Base-by-base conservation (phyloP, 2,888 invertebrate species). In the Lepidonotus clava region DNA sequence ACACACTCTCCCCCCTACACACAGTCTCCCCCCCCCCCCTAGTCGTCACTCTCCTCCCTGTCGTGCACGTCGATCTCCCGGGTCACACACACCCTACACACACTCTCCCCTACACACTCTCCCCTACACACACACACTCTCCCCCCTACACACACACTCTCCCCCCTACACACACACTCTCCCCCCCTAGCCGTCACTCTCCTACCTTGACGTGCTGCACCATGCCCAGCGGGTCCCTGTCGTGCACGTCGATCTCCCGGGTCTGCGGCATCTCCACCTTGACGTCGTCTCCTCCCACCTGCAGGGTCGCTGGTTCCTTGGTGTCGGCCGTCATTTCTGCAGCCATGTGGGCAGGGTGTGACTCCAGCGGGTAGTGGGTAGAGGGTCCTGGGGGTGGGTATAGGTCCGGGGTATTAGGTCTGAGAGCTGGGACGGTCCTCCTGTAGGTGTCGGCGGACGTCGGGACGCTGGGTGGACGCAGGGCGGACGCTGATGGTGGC, bases 161-260 rank as follows among this genome's bases (percentile, higher is more conserved):
- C n/a, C n/a, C n/a, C n/a, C n/a, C n/a, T n/a, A n/a, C n/a, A n/a
- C 53, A n/a, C 53, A n/a, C n/a, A n/a, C n/a, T 24, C n/a, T 24
- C 53, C 4, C 2, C 18, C 53, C 53, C n/a, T n/a, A 18, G n/a
- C 53, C n/a, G 53, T 18, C 2, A 5, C 5, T 34, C 46, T 32
- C 86, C 76, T 89, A 91, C 91, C 90, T 88, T 89, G 32, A 90
- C 84, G 32, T 89, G 87, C 36, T 90, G 89, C 61, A 90, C 90
- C 51, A 91, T 85, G 41, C 89, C 84, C 77, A 90, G 85, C 0
- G 91, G 91, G 51, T 91, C 91, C 34, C 91, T 76, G 28, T 87
- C 86, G 76, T 89, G 87, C 40, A 91, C 36, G 83, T 89, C 89
- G 14, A 90, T 86, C 36, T 87, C 88, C 40, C 88, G 51, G n/a